These are phyloP conservation scores for Enteromius unitaeniatus DNA, from an alignment of 2,797 vertebrate species.

Conservation along the genomic window DNA sequence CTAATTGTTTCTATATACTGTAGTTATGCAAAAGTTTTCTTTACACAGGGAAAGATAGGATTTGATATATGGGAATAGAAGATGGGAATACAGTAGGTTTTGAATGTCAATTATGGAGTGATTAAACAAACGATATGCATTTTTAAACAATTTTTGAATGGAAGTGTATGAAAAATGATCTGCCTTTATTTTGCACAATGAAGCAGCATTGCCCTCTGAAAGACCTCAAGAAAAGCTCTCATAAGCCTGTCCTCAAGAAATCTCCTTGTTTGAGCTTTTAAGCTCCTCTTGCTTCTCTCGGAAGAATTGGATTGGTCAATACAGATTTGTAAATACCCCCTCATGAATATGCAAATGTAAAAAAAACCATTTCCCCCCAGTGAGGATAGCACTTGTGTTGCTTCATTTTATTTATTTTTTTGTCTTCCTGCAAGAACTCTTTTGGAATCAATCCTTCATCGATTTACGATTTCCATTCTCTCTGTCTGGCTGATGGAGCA, in stretches of 20 bases:
- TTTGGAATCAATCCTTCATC: conserved; percentile 61
- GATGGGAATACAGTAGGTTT: neutral
- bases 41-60: neutral
- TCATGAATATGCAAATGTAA: conserved; percentile 65
- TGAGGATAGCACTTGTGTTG: conserved; percentile 34
- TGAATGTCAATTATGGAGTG: neutral
- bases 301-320: conserved; percentile 61
- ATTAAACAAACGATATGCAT: neutral
- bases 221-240: conserved; percentile 36
- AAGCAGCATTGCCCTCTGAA: conserved; percentile 3
- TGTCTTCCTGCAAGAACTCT: conserved; percentile 54
- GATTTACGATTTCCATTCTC: conserved; percentile 56
- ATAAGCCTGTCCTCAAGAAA: conserved; percentile 49
- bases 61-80: neutral
- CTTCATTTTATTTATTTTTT: conserved; percentile 17
- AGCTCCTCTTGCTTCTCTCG: conserved; percentile 54
- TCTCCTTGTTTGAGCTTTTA: conserved; percentile 53
- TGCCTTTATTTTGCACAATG: neutral
- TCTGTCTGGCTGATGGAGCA: conserved; percentile 51
- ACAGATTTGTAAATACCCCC: conserved; percentile 62
- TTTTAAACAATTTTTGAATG: neutral
- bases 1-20: neutral
- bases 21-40: neutral
- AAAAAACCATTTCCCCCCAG: conserved; percentile 31
- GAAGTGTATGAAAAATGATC: neutral